Percentiles rank a stretch among this genome's conserved stretches.
Evolutionary conservation across 1,140 invertebrate species (phyloP).

Genomic region (Drosophila erecta): DNA sequence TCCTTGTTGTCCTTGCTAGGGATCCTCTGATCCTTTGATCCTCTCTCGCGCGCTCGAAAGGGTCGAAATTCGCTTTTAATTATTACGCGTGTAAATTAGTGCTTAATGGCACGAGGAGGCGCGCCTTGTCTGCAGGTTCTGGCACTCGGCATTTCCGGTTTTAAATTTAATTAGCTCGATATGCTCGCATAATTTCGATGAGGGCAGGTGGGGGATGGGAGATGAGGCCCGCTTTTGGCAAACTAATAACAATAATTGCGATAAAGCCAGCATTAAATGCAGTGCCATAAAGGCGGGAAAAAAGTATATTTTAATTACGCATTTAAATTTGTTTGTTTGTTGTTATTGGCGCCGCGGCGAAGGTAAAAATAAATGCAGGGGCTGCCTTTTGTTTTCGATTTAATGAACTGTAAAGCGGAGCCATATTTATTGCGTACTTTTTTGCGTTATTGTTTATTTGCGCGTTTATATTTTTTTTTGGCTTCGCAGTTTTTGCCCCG

Average conservation of each 20-base stretch:
- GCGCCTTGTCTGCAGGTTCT: constrained; percentile 19
- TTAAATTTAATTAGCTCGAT: constrained; percentile 75
- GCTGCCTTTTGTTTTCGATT: constrained; percentile 77
- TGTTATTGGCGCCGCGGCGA: constrained; percentile 29
- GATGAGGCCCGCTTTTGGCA: constrained; percentile 43
- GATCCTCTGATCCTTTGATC: constrained; percentile 23
- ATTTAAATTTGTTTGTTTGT: constrained; percentile 73
- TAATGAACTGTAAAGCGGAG: constrained; percentile 80
- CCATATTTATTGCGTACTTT: constrained; percentile 73
- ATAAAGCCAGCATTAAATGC: constrained; percentile 78
- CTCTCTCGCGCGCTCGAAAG: neutral
- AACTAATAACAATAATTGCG: constrained; percentile 81
- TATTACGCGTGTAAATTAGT: constrained; percentile 54
- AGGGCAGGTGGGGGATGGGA: neutral
- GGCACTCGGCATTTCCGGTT: constrained; percentile 46
- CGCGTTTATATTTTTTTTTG: constrained; percentile 25
- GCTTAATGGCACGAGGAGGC: constrained; percentile 45
- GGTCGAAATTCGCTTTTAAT: constrained; percentile 32
- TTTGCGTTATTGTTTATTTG: constrained; percentile 67
- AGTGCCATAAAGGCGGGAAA: constrained; percentile 51
- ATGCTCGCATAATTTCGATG: constrained; percentile 51
- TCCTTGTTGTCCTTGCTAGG: too few species aligned
- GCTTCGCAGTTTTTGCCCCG: constrained; percentile 28
- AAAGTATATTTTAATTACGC: constrained; percentile 69
- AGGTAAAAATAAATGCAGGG: constrained; percentile 61